Percentiles rank a stretch among this genome's conserved stretches.
phyloP scores from a whole-genome alignment of 2,113 vertebrate genomes.

The Pituophis catenifer region DNA sequence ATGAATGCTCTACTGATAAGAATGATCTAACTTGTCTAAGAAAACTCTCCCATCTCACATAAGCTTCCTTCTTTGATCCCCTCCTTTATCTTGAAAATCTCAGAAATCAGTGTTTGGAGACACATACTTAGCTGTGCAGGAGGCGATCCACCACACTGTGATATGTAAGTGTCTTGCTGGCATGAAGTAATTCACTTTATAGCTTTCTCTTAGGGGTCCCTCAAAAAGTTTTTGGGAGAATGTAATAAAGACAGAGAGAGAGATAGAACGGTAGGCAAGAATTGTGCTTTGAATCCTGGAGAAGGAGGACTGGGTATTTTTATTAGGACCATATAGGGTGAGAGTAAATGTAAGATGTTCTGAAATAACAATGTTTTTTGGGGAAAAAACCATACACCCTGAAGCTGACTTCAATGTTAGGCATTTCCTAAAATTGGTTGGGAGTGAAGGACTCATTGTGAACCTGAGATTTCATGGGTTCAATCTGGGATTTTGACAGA shows the following conservation, averaged over 20 bases:
- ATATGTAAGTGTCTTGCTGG: constrained; percentile 13
- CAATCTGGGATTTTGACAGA: not conserved
- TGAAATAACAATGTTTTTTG: not conserved
- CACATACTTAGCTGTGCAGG: not conserved
- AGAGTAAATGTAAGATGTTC: not conserved
- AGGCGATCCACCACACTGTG: not conserved
- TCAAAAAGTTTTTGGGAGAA: constrained; percentile 9
- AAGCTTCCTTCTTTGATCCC: not conserved
- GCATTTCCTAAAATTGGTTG: not conserved
- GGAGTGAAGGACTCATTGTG: not conserved
- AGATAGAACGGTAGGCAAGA: too few species aligned
- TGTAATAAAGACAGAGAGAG: constrained; percentile 11
- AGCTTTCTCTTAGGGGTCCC: constrained; percentile 30
- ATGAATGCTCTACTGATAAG: not conserved
- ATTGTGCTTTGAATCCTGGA: not conserved
- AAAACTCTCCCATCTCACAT: not conserved
- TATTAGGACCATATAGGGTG: not conserved
- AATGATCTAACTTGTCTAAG: not conserved
- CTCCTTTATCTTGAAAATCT: not conserved
- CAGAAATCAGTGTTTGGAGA: not conserved
- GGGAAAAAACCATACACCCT: accelerated
- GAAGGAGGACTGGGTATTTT: not conserved
- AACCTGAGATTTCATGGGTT: not conserved
- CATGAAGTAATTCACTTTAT: constrained; percentile 21
- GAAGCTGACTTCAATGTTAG: not conserved